Percentiles rank a stretch among this genome's conserved stretches.
These are phyloP conservation scores for Caenorhabditis sp. DNA, from an alignment of 2,888 invertebrate species.

Conservation along the genomic window DNA sequence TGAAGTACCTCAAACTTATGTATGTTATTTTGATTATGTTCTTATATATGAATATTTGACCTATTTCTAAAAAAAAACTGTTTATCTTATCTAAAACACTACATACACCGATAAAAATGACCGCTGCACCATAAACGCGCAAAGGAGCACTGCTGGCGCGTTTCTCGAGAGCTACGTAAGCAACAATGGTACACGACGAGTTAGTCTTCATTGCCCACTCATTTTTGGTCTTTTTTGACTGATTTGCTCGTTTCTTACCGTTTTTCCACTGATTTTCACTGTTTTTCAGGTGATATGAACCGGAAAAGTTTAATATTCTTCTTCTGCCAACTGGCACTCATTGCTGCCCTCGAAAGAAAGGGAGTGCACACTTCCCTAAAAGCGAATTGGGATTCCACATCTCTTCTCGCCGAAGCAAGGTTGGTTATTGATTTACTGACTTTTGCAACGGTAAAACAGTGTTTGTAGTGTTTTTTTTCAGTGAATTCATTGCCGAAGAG, in stretches of 20 bases:
- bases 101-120: too few species aligned
- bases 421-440: constrained; percentile 90
- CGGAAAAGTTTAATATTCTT: constrained; percentile 35
- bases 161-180: constrained; percentile 26
- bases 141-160: constrained; percentile 19
- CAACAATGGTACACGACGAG: background rate
- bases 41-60: constrained; percentile 53
- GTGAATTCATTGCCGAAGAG: constrained; percentile 85
- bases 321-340: constrained; percentile 14
- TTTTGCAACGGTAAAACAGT: too few species aligned
- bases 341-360: constrained; percentile 22
- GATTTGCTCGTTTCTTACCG: background rate
- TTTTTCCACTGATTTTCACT: background rate
- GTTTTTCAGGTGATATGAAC: constrained; percentile 48
- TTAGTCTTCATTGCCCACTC: background rate
- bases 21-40: background rate
- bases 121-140: constrained; percentile 34
- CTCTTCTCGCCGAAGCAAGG: constrained; percentile 92
- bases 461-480: constrained; percentile 74
- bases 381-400: constrained; percentile 96
- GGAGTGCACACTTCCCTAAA: constrained; percentile 86
- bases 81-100: background rate
- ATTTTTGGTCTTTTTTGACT: constrained; percentile 6
- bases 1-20: background rate
- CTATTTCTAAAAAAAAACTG: constrained; percentile 5